Percentiles rank a stretch among this genome's conserved stretches.
These are phyloP conservation scores for Autographa pulchrina DNA, from an alignment of 2,888 invertebrate species.

Conservation along the genomic window DNA sequence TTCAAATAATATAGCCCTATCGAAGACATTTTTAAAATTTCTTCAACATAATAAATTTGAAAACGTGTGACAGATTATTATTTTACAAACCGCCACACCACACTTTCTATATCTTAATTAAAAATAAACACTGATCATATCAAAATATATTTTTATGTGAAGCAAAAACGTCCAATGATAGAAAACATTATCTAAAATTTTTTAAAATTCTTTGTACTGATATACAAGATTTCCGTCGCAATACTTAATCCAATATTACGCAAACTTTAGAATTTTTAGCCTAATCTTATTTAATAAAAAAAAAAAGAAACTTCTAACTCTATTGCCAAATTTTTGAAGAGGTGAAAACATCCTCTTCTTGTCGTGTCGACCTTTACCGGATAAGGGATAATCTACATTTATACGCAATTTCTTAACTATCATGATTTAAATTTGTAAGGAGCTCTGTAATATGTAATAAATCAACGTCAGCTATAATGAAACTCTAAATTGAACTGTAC, in stretches of 20 bases:
- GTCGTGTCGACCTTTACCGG: conserved; percentile 46
- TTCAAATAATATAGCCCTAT: conserved; percentile 47
- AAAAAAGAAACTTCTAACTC: conserved; percentile 67
- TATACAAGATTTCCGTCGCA: conserved; percentile 81
- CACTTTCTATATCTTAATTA: conserved; percentile 66
- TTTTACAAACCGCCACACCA: conserved; percentile 58
- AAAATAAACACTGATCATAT: conserved; percentile 80
- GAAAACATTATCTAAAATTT: conserved; percentile 67
- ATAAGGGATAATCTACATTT: conserved; percentile 67
- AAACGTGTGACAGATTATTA: conserved; percentile 58
- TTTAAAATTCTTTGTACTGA: conserved; percentile 86
- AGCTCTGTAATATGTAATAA: neutral
- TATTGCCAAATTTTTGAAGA: conserved; percentile 73
- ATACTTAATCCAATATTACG: conserved; percentile 72
- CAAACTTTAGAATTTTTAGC: conserved; percentile 75
- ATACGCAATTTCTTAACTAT: conserved; percentile 42
- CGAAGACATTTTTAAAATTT: conserved; percentile 63
- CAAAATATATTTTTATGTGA: conserved; percentile 82
- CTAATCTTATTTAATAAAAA: conserved; percentile 77
- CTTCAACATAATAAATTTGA: conserved; percentile 50
- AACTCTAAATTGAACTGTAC: conserved; percentile 44
- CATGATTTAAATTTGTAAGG: conserved; percentile 24
- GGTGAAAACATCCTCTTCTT: conserved; percentile 67
- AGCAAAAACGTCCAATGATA: conserved; percentile 74
- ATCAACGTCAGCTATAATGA: conserved; percentile 31